phyloP scores from a whole-genome alignment of 2,888 invertebrate genomes.

The Amphimallon solstitiale region DNA sequence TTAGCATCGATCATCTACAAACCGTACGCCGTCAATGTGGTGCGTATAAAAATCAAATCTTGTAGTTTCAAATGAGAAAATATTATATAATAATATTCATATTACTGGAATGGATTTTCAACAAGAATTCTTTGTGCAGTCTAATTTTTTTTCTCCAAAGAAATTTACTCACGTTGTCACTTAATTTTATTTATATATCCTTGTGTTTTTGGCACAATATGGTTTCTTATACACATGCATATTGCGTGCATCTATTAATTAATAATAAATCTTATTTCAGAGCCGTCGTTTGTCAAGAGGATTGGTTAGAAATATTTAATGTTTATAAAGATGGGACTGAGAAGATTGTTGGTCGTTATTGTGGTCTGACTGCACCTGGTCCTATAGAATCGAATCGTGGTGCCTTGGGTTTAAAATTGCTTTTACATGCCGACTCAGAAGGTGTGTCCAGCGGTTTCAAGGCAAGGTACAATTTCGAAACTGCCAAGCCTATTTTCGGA shows the following conservation, averaged over 20 bases:
- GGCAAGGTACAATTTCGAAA: conserved; percentile 93
- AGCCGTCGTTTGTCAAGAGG: conserved; percentile 83
- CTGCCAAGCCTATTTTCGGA: conserved; percentile 86
- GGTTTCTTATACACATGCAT: neutral
- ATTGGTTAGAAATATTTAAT: conserved; percentile 95
- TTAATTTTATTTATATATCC: no score
- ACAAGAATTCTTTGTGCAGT: no score
- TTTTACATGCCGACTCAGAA: conserved; percentile 87
- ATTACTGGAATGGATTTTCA: no score
- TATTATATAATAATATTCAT: no score
- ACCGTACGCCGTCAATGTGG: no score
- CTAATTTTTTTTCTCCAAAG: no score
- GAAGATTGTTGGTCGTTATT: conserved; percentile 90
- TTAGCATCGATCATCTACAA: no score
- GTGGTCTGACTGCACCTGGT: conserved; percentile 90
- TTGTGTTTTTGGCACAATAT: no score
- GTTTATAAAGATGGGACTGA: conserved; percentile 84
- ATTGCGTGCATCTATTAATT: neutral
- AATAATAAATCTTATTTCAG: conserved; percentile 61
- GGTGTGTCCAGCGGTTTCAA: conserved; percentile 95
- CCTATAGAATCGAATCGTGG: conserved; percentile 93
- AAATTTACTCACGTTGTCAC: no score
- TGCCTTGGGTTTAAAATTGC: conserved; percentile 86
- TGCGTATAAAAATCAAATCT: no score
- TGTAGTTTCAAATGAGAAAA: no score